Conservation (phyloP, 92 coral and sea anemone species). For the Zoanthus solanderi region DNA sequence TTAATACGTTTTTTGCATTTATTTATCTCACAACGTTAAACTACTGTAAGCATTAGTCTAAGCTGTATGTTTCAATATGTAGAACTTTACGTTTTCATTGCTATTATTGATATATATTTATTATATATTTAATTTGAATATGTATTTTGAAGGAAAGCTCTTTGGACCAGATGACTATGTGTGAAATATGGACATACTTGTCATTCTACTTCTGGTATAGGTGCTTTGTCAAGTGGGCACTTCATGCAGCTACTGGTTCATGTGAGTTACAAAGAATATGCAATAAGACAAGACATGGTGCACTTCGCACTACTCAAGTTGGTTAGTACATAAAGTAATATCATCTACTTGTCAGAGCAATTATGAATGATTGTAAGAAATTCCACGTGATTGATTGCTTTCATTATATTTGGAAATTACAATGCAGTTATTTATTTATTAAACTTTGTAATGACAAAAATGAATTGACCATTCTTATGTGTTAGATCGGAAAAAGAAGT, state of each 20-base stretch:
- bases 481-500: background rate
- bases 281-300: slow-evolving; percentile 82
- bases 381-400: background rate
- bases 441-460: background rate
- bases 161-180: slow-evolving; percentile 68
- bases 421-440: background rate
- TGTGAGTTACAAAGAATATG: slow-evolving; percentile 96
- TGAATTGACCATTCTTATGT: background rate
- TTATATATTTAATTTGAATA: too few species aligned
- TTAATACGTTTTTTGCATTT: too few species aligned
- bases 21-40: too few species aligned
- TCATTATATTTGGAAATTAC: background rate
- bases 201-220: slow-evolving; percentile 96
- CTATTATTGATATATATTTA: too few species aligned
- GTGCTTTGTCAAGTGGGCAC: slow-evolving; percentile 83
- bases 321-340: slow-evolving; percentile 63
- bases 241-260: slow-evolving; percentile 87
- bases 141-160: slow-evolving; percentile 52
- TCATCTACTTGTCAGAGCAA: background rate
- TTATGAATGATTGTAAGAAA: background rate
- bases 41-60: too few species aligned
- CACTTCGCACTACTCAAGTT: slow-evolving; percentile 81
- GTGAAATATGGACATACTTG: slow-evolving; percentile 80
- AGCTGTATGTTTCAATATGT: too few species aligned
- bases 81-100: too few species aligned